Evolutionary conservation across 2,888 invertebrate genomes (phyloP), one percentile per base, ranked within the genome.

Genomic region (Drosophila barbarae): DNA sequence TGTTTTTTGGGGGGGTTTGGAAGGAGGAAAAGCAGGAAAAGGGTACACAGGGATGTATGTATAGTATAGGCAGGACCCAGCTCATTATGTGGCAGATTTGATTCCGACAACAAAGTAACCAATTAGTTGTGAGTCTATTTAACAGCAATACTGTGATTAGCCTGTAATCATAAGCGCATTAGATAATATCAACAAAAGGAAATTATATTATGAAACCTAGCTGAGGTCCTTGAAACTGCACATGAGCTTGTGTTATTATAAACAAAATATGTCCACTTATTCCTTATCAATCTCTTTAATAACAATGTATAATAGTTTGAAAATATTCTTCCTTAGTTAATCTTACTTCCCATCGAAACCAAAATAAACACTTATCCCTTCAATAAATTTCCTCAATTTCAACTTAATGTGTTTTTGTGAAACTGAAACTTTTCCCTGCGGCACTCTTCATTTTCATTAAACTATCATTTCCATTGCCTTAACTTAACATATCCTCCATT

Each of bases 1-100:
- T 53, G 69, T 69, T 68, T 51, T 61, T 42, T 13, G 30, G 35
- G 35, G 35, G 58, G 41, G 18, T 18, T 18, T 18, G 18, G 1
- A 13, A 13, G 12, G 63, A 4, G 41, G 15, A 35, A 35, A 35
- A 3, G 2, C 18, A 10, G 39, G 26, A 34, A 44, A 18, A 30
- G 28, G 28, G 21, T 21, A 21, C 2, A 23, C 5, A 13, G 23
- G 39, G 21, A 39, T 39, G 12, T 7, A 18, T 3, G 9, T 18
- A 15, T 42, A n/a, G 23, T 18, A 15, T 42, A 5, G 5, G 9
- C 15, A 10, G 18, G 18, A 2, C 21, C 18, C 7, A 49, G 55
- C 28, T 28, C 35, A 34, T 38, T 59, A 9, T 32, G 58, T 30
- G 15, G 12, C 15, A 13, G 30, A 9, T 44, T 59, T 36, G 18